A percentile compares a stretch with the other conserved stretches of the same genome.
Conservation (phyloP, 2,113 vertebrate genomes). For the Halichoerus grypus region DNA sequence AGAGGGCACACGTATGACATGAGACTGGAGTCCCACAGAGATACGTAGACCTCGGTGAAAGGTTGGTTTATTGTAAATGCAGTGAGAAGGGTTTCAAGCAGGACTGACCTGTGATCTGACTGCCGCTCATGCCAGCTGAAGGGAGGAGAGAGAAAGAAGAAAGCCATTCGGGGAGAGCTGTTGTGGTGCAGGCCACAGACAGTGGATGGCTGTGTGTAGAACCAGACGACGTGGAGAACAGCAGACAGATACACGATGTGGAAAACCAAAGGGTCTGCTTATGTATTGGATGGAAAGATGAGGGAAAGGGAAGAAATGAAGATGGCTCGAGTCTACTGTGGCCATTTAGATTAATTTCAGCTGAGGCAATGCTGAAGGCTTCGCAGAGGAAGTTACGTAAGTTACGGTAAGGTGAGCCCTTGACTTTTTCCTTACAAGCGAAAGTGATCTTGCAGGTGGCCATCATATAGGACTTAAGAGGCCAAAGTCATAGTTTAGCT, state of each 20-base stretch:
- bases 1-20: rapidly evolving
- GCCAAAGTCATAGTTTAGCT: not conserved
- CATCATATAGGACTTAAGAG: not conserved
- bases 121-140: not conserved
- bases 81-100: not conserved
- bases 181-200: not conserved
- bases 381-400: not conserved
- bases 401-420: not conserved
- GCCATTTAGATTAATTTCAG: not conserved
- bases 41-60: rapidly evolving
- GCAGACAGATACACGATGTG: rapidly evolving
- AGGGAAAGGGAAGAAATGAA: not conserved
- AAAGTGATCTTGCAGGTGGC: not conserved
- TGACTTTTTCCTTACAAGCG: not conserved
- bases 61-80: not conserved
- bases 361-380: not conserved
- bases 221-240: not conserved
- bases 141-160: not conserved
- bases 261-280: not conserved
- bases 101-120: not conserved
- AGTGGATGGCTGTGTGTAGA: not conserved
- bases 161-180: not conserved
- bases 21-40: not conserved
- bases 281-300: not conserved
- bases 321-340: not conserved